Base-by-base conservation (phyloP, 2,113 vertebrate species). In the Gasterosteus nipponicus region DNA sequence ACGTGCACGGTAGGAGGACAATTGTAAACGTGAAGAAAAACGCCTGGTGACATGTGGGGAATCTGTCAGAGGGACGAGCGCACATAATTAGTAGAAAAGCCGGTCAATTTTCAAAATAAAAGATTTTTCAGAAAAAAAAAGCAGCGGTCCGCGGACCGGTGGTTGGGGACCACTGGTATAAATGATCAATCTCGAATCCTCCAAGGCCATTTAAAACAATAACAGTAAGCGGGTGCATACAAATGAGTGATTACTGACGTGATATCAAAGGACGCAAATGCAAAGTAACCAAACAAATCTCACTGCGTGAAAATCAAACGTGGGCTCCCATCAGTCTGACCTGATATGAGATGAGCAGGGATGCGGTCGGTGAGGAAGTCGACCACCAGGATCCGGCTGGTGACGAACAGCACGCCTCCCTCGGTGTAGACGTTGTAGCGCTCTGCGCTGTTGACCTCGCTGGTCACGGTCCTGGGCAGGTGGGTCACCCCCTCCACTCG, bases 361-460 rank as follows among this genome's bases (percentile, higher is more conserved):
- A 99, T 97, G 78, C 96, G 94, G 76, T 98, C 95, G 0, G 98
- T 98, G 78, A 99, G 95, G 82, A 99, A 98, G 91, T 99, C 98
- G 7, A 99, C 97, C 84, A 99, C 97, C 64, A 99, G 94, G 84
- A 99, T 99, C 51, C 98, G 94, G 76, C 97, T 99, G 65, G 97
- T 99, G 75, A 98, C 97, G 85, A 97, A 99, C 81, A 99, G 91
- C 18, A 99, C 94, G 0, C 98, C 98, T 16, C 98, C 98, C 76
- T 95, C 94, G 0, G 96, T 98, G 90, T 99, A 99, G 7, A 98
- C 96, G 1, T 95, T 92, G 1, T 97, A 96, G 0, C 97, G 96
- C 59, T 95, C 95, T 3, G 82, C 87, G 68, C 93, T 97, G 56
- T 94, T 85, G 56, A 98, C 85, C 70, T 99, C 98, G 71, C 96